Evolutionary conservation across 2,113 vertebrate genomes (phyloP).

Genomic region (Nyctibius bracteatus): DNA sequence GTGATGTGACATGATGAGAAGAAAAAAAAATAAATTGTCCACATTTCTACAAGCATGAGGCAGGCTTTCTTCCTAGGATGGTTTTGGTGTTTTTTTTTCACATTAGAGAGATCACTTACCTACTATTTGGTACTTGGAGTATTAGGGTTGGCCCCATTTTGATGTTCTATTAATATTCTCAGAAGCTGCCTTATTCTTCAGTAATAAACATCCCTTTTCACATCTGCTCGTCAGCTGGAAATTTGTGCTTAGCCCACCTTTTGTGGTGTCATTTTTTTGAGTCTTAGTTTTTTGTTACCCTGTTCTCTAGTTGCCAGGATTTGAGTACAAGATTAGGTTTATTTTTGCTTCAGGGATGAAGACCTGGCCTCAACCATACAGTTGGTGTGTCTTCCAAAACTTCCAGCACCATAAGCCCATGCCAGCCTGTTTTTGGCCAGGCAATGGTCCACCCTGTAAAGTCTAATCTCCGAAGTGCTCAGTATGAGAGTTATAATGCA

Average conservation of each 20-base stretch:
- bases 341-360: not conserved
- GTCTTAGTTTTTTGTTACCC: not conserved
- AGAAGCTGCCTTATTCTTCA: not conserved
- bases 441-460: not conserved
- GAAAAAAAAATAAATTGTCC: not conserved
- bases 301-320: not conserved
- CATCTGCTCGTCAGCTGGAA: not conserved
- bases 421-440: not conserved
- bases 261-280: not conserved
- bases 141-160: not conserved
- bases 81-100: not conserved
- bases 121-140: not conserved
- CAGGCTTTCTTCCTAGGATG: not conserved
- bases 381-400: not conserved
- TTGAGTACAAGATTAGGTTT: not conserved
- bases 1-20: not conserved
- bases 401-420: not conserved
- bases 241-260: not conserved
- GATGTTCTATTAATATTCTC: not conserved
- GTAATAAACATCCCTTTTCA: not conserved
- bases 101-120: not conserved
- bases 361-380: not conserved
- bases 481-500: not conserved
- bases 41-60: not conserved
- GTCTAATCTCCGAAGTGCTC: not conserved